Base-by-base conservation (phyloP, 1,140 invertebrate species). In the Drosophila sproati region DNA sequence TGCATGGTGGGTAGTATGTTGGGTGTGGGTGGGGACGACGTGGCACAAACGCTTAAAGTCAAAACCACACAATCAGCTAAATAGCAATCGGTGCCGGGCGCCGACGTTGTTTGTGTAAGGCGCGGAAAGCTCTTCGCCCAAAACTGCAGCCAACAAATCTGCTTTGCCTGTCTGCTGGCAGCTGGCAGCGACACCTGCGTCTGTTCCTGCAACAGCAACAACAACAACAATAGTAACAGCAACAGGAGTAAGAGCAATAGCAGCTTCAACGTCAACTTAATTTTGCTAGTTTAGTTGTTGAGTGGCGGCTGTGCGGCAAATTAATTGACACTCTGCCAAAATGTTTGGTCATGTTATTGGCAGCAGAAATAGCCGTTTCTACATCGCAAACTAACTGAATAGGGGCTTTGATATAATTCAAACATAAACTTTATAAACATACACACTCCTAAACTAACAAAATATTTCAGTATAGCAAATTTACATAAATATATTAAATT, bases 1-100 rank as follows among this genome's bases (percentile, higher is more conserved):
- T 74, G 45, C 50, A 62, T 57, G 45, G 39, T 50, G 57, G n/a
- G 55, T 7, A n/a, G 50, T 32, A n/a, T 2, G 32, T 10, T 60
- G 28, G 10, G 32, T 20, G 48, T 37, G 2, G n/a, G 2, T 35
- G 51, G 4, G 28, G 37, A 50, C 37, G 41, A 12, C 6, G 51
- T 32, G 20, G 45, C 39, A 57, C 76, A 82, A 59, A 79, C 57
- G 76, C 56, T 82, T 82, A 64, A 82, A 83, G 76, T 52, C 62
- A 72, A 83, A 82, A 82, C 80, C 80, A 78, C 80, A 82, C 76
- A 82, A 82, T 82, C 80, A 82, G 80, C 80, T 82, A 82, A 82
- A 82, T 82, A 83, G 80, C 80, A 82, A 78, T 83, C 56, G 76
- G 57, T 71, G 79, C 57, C 43, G 52, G 70, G 39, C 32, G 48